These are phyloP conservation scores for Galaxias olidus DNA, from an alignment of 2,797 vertebrate species.

Conservation along the genomic window DNA sequence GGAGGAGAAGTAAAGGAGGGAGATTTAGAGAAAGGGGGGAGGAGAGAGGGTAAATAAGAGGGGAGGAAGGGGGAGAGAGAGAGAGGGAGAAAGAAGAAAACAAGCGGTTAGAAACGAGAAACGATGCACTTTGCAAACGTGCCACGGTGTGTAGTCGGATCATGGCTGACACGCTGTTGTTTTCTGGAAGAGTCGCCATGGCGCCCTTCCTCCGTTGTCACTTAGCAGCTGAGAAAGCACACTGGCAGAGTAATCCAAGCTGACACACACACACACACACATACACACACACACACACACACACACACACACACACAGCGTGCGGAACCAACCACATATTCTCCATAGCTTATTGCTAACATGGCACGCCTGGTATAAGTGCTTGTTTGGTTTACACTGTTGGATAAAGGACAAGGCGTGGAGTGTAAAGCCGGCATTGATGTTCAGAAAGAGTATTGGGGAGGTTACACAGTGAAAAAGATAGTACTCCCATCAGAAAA, in stretches of 20 bases:
- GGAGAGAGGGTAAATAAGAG: neutral
- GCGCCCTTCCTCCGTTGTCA: conserved; percentile 14
- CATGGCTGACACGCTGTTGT: conserved; percentile 24
- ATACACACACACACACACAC: no score
- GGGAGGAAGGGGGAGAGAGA: neutral
- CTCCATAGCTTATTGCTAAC: no score
- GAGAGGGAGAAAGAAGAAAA: neutral
- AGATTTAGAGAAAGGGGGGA: conserved; percentile 8
- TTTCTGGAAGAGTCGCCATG: conserved; percentile 19
- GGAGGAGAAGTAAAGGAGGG: conserved; percentile 1
- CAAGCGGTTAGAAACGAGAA: conserved; percentile 32
- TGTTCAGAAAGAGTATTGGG: no score
- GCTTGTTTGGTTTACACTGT: no score
- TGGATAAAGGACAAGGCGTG: no score
- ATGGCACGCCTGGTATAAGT: no score
- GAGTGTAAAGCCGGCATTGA: no score
- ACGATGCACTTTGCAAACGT: conserved; percentile 27
- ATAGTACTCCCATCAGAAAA: no score
- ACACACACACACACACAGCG: no score
- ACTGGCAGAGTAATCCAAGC: neutral
- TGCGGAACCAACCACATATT: no score
- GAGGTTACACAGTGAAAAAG: no score
- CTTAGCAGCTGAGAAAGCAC: conserved; percentile 28
- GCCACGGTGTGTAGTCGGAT: conserved; percentile 27
- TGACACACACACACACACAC: neutral